Percentiles rank a stretch among this genome's conserved stretches.
These are phyloP conservation scores for Chinchilla lanigera DNA, from an alignment of 2,113 vertebrate species.

Conservation along the genomic window DNA sequence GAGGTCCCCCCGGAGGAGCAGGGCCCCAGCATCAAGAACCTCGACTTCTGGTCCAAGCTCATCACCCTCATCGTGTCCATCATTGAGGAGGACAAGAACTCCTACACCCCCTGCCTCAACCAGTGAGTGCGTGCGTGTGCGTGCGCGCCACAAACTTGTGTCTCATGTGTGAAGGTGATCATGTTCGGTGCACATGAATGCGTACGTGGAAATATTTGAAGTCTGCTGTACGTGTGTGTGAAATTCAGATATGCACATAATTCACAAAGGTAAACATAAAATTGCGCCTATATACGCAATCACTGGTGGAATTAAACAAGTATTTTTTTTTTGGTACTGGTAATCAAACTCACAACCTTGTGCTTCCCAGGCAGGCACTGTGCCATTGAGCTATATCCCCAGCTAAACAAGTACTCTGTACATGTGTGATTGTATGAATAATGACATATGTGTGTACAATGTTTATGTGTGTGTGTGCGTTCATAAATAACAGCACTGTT, in stretches of 20 bases:
- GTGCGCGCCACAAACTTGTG: neutral
- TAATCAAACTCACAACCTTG: too few relatives aligned
- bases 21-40: conserved; percentile 98
- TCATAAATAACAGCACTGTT: neutral
- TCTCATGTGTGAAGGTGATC: neutral
- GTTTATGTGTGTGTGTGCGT: neutral
- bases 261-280: neutral
- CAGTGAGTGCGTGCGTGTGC: conserved; percentile 88
- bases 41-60: conserved; percentile 99
- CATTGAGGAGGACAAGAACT: conserved; percentile 99
- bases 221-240: neutral
- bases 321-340: too few relatives aligned
- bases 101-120: conserved; percentile 98
- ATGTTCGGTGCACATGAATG: neutral
- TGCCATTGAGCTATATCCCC: too few relatives aligned
- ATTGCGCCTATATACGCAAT: neutral
- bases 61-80: conserved; percentile 99
- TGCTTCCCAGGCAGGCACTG: too few relatives aligned
- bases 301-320: neutral
- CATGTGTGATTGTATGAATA: neutral
- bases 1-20: conserved; percentile 97
- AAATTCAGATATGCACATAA: neutral
- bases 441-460: neutral
- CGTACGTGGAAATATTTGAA: neutral
- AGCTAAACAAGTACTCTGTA: neutral